Evolutionary conservation across 92 coral and sea anemone genomes (phyloP).

Genomic region (Paramuricea clavata): DNA sequence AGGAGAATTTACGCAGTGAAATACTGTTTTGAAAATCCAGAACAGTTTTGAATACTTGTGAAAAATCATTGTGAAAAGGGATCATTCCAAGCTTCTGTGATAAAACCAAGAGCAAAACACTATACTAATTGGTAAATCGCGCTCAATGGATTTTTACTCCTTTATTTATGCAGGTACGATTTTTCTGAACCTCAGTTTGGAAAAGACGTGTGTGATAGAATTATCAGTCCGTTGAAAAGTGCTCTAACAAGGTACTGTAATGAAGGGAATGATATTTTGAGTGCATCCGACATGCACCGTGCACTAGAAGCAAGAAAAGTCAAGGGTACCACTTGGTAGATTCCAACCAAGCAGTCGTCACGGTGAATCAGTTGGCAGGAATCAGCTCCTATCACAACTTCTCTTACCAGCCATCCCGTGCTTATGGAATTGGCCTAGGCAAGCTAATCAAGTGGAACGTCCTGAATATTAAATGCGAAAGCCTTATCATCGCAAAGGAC

Average conservation of each 20-base stretch:
- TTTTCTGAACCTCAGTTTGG: too few relatives aligned
- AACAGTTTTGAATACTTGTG: too few relatives aligned
- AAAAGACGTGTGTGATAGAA: not conserved
- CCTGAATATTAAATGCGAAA: too few relatives aligned
- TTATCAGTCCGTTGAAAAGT: slow-evolving; percentile 13
- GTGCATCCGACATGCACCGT: slow-evolving; percentile 58
- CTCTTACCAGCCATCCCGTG: slow-evolving; percentile 48
- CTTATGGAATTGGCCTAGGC: slow-evolving; percentile 63
- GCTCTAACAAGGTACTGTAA: slow-evolving; percentile 3
- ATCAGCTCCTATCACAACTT: slow-evolving; percentile 67
- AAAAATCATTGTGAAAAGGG: too few relatives aligned
- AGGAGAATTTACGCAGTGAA: too few relatives aligned
- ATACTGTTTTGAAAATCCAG: too few relatives aligned
- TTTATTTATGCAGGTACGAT: too few relatives aligned
- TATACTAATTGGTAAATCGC: too few relatives aligned
- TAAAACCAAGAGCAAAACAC: too few relatives aligned
- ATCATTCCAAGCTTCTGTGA: too few relatives aligned
- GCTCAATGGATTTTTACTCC: too few relatives aligned
- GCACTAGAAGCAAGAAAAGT: slow-evolving; percentile 65
- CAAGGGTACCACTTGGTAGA: slow-evolving; percentile 55
- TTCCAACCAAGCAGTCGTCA: slow-evolving; percentile 8
- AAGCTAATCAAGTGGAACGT: not conserved
- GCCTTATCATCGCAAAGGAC: too few relatives aligned
- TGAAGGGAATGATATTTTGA: slow-evolving; percentile 66
- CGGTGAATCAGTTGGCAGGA: slow-evolving; percentile 56